Evolutionary conservation across 2,113 vertebrate species (phyloP).

Genomic region (Octodon degus): DNA sequence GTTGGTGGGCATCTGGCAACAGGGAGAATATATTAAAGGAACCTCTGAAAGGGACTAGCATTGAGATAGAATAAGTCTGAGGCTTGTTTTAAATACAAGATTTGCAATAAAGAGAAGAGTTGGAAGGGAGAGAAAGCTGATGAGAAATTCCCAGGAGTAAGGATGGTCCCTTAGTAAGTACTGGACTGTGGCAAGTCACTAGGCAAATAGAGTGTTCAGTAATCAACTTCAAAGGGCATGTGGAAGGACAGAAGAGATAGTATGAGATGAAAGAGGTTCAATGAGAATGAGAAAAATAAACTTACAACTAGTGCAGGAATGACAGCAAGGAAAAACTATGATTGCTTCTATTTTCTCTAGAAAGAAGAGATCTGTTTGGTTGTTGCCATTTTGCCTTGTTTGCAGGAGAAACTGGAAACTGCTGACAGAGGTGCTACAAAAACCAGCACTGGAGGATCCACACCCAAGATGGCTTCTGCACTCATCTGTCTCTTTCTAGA

Average conservation of each 20-base stretch:
- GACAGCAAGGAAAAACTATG: background rate
- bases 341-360: constrained; percentile 20
- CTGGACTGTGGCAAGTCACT: background rate
- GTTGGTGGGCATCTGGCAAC: background rate
- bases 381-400: background rate
- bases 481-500: background rate
- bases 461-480: background rate
- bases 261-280: background rate
- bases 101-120: background rate
- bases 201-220: background rate
- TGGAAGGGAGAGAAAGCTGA: constrained; percentile 1
- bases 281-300: constrained; percentile 48
- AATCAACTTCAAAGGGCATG: background rate
- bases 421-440: background rate
- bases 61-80: background rate
- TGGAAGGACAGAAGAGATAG: background rate
- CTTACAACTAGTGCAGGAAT: background rate
- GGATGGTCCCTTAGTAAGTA: background rate
- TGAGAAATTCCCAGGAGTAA: background rate
- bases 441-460: background rate
- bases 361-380: background rate
- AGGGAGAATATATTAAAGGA: background rate
- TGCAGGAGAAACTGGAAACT: background rate
- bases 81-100: background rate
- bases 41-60: background rate